Percentiles rank a stretch among this genome's conserved stretches.
phyloP scores from a whole-genome alignment of 2,113 vertebrate species.

The Phasianus colchicus region DNA sequence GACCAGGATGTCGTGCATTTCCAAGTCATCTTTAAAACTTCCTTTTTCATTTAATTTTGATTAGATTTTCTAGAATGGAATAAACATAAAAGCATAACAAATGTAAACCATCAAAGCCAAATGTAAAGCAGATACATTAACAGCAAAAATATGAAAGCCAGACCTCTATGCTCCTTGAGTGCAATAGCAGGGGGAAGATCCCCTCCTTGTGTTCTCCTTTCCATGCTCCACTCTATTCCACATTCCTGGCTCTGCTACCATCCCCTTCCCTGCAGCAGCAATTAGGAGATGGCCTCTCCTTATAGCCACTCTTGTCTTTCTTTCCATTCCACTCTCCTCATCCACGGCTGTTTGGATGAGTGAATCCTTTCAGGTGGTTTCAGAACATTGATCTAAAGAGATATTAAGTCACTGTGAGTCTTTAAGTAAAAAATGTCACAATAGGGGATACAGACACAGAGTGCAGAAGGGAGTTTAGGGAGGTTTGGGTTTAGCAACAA shows the following conservation, averaged over 20 bases:
- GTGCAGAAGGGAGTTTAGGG: background rate
- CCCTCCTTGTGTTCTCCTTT: background rate
- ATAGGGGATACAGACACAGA: background rate
- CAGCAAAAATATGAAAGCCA: conserved; percentile 9
- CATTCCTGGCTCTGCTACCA: background rate
- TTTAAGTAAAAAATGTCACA: background rate
- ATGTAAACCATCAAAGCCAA: background rate
- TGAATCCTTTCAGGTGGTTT: background rate
- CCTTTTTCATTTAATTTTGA: conserved; percentile 14
- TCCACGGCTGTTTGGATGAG: background rate
- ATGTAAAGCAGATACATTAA: conserved; percentile 28
- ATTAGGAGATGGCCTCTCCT: background rate
- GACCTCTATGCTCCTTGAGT: background rate
- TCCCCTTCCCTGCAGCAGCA: background rate
- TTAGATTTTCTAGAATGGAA: background rate
- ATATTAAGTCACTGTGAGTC: background rate
- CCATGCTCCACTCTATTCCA: background rate
- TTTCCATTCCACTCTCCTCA: background rate
- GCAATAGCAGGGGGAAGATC: accelerated
- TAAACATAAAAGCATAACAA: conserved; percentile 21
- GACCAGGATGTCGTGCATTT: background rate
- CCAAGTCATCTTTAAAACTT: conserved; percentile 34
- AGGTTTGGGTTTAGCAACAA: background rate
- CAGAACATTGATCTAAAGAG: background rate
- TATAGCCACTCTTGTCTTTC: background rate